Evolutionary conservation across 2,888 invertebrate species (phyloP), one percentile per base, ranked within the genome.

Genomic region (Branchinecta sandiegonensis): DNA sequence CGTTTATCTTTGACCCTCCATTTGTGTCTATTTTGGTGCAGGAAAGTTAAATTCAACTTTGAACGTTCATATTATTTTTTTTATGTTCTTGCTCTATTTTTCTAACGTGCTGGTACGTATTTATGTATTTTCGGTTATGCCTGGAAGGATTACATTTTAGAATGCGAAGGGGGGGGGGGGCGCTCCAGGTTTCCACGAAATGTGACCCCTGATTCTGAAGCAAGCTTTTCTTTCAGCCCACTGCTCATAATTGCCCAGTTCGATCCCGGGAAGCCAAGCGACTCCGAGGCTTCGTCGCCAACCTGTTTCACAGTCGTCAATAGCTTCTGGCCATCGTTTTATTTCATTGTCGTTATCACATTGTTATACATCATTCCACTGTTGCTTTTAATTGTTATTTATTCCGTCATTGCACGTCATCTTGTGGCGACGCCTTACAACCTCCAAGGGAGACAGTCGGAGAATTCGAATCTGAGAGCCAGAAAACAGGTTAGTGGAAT

Each of bases 281-380:
- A 90, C 74, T 88, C 87, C 50, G 82, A 83, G 14, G 78, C 83
- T 71, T 86, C 86, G 3, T 85, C 89, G 3, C 47, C 66, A 50
- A 46, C 87, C 66, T 94, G 94, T 78, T 83, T 86, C 75, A 91
- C 89, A n/a, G 83, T 85, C 74, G 88, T 88, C 8, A 85, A 87
- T 76, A 84, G 85, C 70, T 83, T 85, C 75, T 89, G 91, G 87
- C 84, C 88, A 65, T 85, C 86, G 23, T 80, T 86, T 66, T 94
- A 88, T 81, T 89, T 91, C 80, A 82, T 90, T 72, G 83, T 85
- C 72, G 88, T 87, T 74, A 88, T 90, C 74, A 83, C 87, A 1
- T 74, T 90, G 69, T 94, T 94, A 82, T 94, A 93, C 81, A 84
- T 89, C 74, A 77, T 92, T 65, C 94, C 94, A 0, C 82, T 93